Evolutionary conservation across 2,888 invertebrate genomes (phyloP).

Genomic region (Siphlonurus alternatus): DNA sequence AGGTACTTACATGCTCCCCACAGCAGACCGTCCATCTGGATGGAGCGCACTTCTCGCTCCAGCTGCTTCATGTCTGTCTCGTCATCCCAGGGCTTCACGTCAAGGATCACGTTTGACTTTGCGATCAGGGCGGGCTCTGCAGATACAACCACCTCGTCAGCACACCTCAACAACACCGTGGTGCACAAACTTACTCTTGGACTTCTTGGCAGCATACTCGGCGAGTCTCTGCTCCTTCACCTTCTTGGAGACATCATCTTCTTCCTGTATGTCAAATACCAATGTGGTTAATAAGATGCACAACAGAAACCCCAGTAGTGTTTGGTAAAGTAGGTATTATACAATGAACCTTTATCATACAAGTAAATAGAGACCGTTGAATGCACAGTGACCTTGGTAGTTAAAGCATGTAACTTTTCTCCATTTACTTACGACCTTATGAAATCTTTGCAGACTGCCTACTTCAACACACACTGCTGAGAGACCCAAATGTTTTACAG

Average conservation of each 20-base stretch:
- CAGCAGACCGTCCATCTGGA: constrained; percentile 67
- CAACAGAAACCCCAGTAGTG: background rate
- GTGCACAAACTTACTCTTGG: constrained; percentile 59
- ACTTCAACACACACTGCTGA: no score
- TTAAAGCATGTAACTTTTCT: background rate
- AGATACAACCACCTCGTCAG: constrained; percentile 16
- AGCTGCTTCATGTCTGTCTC: constrained; percentile 81
- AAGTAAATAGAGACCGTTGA: background rate
- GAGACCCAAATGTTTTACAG: no score
- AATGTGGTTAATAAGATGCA: no score
- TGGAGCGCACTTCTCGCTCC: constrained; percentile 62
- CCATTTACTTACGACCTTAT: no score
- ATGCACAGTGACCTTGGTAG: background rate
- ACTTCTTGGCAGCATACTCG: constrained; percentile 81
- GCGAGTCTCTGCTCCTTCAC: constrained; percentile 68
- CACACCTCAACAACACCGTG: no score
- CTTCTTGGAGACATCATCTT: constrained; percentile 53
- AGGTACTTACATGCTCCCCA: constrained; percentile 79
- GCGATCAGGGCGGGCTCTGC: constrained; percentile 73
- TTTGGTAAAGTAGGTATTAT: background rate
- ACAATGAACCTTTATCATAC: background rate
- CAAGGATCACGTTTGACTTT: constrained; percentile 85
- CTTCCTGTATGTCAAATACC: constrained; percentile 33
- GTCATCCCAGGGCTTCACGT: constrained; percentile 86
- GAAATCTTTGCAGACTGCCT: no score